Evolutionary conservation across 2,797 vertebrate species (phyloP).

Genomic region (Pseudomugil gertrudae): DNA sequence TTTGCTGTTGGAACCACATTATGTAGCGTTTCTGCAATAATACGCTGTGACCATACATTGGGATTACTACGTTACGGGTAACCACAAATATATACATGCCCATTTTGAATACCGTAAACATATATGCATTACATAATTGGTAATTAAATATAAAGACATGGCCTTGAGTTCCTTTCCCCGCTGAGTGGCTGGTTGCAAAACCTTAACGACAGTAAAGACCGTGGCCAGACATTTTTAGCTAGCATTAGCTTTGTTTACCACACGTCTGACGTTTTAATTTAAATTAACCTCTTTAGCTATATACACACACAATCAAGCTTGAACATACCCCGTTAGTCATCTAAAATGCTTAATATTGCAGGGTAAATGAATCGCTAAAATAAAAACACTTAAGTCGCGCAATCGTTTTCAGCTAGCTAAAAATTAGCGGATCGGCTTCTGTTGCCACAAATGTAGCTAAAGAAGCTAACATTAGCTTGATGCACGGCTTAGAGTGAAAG

Average conservation of each 20-base stretch:
- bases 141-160: neutral
- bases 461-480: slow-evolving; percentile 49
- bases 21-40: slow-evolving; percentile 53
- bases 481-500: slow-evolving; percentile 22
- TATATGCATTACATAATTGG: no score
- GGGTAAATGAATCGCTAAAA: neutral
- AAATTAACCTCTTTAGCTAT: neutral
- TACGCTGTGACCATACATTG: slow-evolving; percentile 28
- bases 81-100: neutral
- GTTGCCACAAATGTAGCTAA: slow-evolving; percentile 54
- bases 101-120: neutral
- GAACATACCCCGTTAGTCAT: neutral
- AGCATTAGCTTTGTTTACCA: slow-evolving; percentile 47
- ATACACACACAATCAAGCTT: neutral
- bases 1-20: slow-evolving; percentile 12
- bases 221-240: slow-evolving; percentile 33
- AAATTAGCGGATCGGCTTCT: slow-evolving; percentile 55
- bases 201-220: slow-evolving; percentile 19
- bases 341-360: neutral
- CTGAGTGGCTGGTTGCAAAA: slow-evolving; percentile 22
- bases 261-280: slow-evolving; percentile 10
- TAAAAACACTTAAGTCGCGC: slow-evolving; percentile 9
- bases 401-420: slow-evolving; percentile 15
- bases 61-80: neutral
- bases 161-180: neutral